Conservation (phyloP, 2,113 vertebrate species). For the Micronycteris hirsuta region DNA sequence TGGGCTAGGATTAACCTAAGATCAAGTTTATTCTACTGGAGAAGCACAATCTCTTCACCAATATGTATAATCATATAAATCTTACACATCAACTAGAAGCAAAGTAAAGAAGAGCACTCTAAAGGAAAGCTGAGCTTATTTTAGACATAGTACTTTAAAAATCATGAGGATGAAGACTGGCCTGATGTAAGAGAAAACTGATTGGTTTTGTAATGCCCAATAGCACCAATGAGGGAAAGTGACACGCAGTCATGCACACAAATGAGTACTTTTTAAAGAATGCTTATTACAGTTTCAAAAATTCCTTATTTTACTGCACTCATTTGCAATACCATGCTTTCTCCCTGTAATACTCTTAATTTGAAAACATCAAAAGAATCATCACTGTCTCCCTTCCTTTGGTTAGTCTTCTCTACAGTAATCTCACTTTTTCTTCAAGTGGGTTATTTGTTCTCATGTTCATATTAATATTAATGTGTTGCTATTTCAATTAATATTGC, state of each 20-base stretch:
- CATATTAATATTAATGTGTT: neutral
- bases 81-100: neutral
- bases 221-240: neutral
- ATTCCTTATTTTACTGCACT: neutral
- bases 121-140: neutral
- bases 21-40: neutral
- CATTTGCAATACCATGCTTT: neutral
- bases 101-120: neutral
- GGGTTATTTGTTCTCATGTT: neutral
- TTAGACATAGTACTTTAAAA: neutral
- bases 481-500: neutral
- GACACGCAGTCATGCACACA: neutral
- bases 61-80: neutral
- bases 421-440: neutral
- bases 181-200: neutral
- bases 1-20: neutral
- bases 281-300: neutral
- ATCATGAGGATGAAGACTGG: neutral
- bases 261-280: neutral
- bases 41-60: neutral
- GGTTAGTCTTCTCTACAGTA: neutral
- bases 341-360: neutral
- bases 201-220: neutral
- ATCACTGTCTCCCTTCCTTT: neutral
- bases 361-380: neutral